These are phyloP conservation scores for Sitta carolinensis DNA, from an alignment of 2,797 vertebrate genomes.

Conservation along the genomic window DNA sequence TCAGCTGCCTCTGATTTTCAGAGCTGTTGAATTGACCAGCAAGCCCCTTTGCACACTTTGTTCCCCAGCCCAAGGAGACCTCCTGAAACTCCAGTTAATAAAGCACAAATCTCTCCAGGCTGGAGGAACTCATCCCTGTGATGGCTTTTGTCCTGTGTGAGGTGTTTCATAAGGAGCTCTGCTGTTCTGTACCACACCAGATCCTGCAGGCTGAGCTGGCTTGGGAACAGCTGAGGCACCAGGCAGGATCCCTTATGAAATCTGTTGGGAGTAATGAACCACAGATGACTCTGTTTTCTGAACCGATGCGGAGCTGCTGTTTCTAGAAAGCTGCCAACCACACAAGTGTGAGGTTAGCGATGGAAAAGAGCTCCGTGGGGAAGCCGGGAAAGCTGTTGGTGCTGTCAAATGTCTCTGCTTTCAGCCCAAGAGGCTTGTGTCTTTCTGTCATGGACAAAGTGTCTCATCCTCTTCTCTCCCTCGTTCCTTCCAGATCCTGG, in stretches of 20 bases:
- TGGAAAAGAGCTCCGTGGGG: background rate
- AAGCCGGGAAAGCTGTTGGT: background rate
- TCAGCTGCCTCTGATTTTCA: background rate
- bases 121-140: background rate
- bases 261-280: constrained; percentile 48
- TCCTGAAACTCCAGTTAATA: background rate
- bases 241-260: constrained; percentile 23
- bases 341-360: background rate
- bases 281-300: constrained; percentile 31
- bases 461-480: background rate
- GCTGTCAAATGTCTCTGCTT: background rate
- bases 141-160: background rate
- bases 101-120: background rate
- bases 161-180: background rate
- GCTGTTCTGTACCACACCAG: background rate
- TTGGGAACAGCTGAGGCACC: constrained; percentile 31
- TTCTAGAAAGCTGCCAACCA: constrained; percentile 36
- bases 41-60: background rate
- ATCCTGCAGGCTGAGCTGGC: constrained; percentile 34
- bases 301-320: background rate
- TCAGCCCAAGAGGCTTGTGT: background rate
- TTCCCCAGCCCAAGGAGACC: background rate
- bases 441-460: background rate
- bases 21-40: background rate
- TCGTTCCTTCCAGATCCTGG: background rate